Conservation (phyloP, 1,140 invertebrate genomes). For the Drosophila equinoxialis region DNA sequence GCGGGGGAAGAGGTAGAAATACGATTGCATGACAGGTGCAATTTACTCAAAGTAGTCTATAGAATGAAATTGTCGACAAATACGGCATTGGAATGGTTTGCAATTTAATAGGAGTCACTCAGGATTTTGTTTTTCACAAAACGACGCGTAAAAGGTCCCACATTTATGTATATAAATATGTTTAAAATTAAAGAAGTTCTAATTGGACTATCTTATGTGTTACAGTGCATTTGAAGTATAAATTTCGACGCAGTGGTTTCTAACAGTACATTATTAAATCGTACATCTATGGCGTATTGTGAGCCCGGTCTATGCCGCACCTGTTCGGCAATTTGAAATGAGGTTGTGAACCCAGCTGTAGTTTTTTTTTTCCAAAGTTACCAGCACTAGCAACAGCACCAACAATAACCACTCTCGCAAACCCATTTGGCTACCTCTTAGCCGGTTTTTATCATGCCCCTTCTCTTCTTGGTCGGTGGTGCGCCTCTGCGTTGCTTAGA, state of each 20-base stretch:
- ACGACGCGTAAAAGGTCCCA: neutral
- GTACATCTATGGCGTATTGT: constrained; percentile 22
- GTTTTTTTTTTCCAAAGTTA: constrained; percentile 47
- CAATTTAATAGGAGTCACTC: constrained; percentile 28
- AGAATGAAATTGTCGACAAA: constrained; percentile 20
- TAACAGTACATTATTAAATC: constrained; percentile 24
- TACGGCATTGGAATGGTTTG: constrained; percentile 35
- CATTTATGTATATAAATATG: too few relatives aligned
- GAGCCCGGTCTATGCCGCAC: constrained; percentile 67
- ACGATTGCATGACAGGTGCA: constrained; percentile 61
- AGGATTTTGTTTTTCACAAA: neutral
- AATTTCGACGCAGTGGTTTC: constrained; percentile 25
- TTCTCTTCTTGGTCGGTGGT: neutral
- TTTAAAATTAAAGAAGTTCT: too few relatives aligned
- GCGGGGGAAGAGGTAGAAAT: constrained; percentile 25
- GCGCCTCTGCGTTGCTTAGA: constrained; percentile 20
- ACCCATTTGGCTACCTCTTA: constrained; percentile 68
- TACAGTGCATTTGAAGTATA: neutral
- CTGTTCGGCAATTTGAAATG: constrained; percentile 78
- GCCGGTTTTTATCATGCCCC: constrained; percentile 56
- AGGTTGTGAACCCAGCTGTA: constrained; percentile 79
- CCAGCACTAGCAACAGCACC: constrained; percentile 29
- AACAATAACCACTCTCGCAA: constrained; percentile 41
- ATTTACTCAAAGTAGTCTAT: constrained; percentile 47
- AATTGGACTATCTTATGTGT: too few relatives aligned